Base-by-base conservation (phyloP, 2,797 vertebrate genomes). In the Fratercula arctica region DNA sequence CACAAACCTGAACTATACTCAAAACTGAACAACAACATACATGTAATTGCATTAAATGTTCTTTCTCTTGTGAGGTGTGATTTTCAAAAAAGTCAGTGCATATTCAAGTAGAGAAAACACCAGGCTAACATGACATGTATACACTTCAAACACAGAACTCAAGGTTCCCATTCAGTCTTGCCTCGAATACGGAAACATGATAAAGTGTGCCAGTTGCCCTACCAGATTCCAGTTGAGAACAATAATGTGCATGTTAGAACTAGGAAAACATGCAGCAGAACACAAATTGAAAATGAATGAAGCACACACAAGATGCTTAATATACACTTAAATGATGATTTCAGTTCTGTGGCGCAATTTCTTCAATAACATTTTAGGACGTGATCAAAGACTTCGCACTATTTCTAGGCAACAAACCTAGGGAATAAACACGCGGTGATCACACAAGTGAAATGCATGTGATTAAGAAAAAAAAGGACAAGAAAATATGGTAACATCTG, bases 181-280 rank as follows among this genome's bases (percentile, higher is more conserved):
- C 50, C 28, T 79, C 0, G 0, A 57, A 23, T 57, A 54, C 0
- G 1, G 54, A 82, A 72, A 68, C 0, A 0, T 7, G 33, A 54
- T 37, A 18, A 76, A 68, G 39, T 3, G 11, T 29, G 37, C 13
- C 51, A 48, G 23, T 15, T 85, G 48, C 28, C 54, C 24, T 31
- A 41, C 15, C 51, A 83, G 37, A 66, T 39, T 83, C 35, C 41
- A 54, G 16, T 6, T 43, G 56, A 83, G 28, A 90, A 77, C 60
- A 8, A 8, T 17, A 41, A 73, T 3, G 35, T 43, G 33, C 37
- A 26, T 6, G 8, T 57, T 45, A 76, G 41, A 93, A 81, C 19
- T 7, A 85, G 28, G 41, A 48, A 56, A 87, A 73, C 26, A 37
- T 3, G 21, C 45, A 76, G 28, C 83, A 79, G 57, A 78, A 83